A percentile compares a stretch with the other conserved stretches of the same genome.
phyloP scores from a whole-genome alignment of 2,113 vertebrate genomes.

The Propithecus coquereli region DNA sequence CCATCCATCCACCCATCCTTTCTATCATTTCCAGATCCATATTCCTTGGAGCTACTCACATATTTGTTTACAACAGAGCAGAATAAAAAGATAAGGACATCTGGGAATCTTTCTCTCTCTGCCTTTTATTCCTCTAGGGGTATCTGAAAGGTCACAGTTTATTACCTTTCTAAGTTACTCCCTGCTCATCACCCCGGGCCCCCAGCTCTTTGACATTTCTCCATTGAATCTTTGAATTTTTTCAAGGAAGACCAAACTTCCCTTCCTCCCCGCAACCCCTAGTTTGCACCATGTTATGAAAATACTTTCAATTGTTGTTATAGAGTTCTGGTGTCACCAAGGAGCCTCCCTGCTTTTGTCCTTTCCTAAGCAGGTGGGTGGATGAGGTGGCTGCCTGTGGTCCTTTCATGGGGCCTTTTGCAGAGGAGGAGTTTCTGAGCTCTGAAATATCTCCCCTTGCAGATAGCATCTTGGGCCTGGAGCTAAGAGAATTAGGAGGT shows the following conservation, averaged over 20 bases:
- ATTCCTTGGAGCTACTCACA: background rate
- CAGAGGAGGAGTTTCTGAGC: constrained; percentile 72
- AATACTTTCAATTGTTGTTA: constrained; percentile 71
- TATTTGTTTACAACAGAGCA: background rate
- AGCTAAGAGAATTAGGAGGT: constrained; percentile 76
- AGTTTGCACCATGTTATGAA: constrained; percentile 72
- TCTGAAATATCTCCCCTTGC: constrained; percentile 76
- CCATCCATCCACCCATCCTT: background rate
- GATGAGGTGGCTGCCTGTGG: constrained; percentile 68
- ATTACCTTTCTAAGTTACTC: constrained; percentile 47
- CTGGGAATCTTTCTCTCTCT: background rate
- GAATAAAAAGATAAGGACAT: background rate
- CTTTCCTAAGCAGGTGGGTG: constrained; percentile 64
- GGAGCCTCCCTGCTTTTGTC: constrained; percentile 74
- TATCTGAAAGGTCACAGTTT: background rate
- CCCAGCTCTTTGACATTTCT: constrained; percentile 57
- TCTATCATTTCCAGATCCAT: background rate
- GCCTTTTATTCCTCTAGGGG: background rate
- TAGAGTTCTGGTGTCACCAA: constrained; percentile 74
- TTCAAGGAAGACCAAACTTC: constrained; percentile 70
- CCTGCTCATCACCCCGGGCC: background rate
- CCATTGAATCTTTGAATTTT: constrained; percentile 69
- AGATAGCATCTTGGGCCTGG: constrained; percentile 76
- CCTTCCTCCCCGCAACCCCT: accelerated
- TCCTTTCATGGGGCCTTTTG: constrained; percentile 66